Evolutionary conservation across 2,113 vertebrate genomes (phyloP).

Genomic region (Mesocricetus auratus): DNA sequence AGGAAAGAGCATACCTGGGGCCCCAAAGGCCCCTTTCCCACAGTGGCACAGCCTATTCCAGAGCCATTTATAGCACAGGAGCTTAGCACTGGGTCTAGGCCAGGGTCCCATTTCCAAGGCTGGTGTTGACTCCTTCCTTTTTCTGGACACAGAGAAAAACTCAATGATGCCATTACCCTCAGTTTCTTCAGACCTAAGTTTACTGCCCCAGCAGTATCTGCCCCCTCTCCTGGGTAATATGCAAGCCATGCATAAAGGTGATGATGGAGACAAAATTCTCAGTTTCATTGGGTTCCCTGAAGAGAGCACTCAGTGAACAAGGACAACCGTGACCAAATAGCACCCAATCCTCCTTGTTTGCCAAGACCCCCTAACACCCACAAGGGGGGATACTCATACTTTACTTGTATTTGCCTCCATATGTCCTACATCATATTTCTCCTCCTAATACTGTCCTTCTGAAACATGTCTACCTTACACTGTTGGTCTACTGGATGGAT

Average conservation of each 20-base stretch:
- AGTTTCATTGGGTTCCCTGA: neutral
- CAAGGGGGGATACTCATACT: neutral
- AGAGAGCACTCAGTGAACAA: neutral
- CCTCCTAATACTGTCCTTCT: neutral
- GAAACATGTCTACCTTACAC: neutral
- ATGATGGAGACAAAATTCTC: neutral
- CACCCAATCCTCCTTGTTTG: neutral
- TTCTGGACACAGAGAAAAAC: constrained; percentile 37
- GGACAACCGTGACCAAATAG: neutral
- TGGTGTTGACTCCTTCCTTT: constrained; percentile 28
- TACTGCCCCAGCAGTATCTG: neutral
- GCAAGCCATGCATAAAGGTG: neutral
- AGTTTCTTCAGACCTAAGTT: neutral
- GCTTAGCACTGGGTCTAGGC: neutral
- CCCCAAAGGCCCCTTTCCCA: no score
- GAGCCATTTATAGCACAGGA: constrained; percentile 33
- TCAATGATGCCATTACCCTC: neutral
- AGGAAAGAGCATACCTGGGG: neutral
- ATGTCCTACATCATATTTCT: neutral
- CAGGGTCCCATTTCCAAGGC: neutral
- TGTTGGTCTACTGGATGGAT: neutral
- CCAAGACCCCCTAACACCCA: neutral
- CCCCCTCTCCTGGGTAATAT: neutral
- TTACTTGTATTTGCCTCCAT: constrained; percentile 18
- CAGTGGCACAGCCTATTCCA: neutral